Conservation (phyloP, 2,113 vertebrate genomes). For the Zeus faber region DNA sequence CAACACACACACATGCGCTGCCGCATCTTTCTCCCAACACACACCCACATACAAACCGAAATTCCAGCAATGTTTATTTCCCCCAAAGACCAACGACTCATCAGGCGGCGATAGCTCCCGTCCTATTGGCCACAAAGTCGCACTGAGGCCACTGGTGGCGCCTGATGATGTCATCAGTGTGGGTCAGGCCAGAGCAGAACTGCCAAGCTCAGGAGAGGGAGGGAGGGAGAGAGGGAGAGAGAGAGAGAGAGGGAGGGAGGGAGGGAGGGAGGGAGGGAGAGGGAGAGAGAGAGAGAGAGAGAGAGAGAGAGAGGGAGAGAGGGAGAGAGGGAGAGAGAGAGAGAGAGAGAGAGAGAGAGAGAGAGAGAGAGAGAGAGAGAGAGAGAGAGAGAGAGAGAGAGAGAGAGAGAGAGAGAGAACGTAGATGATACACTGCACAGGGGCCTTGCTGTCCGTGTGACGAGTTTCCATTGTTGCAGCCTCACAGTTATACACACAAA, state of each 20-base stretch:
- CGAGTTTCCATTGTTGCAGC: too few relatives aligned
- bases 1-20: constrained; percentile 1
- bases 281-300: too few relatives aligned
- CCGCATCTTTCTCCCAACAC: constrained; percentile 8
- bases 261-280: too few relatives aligned
- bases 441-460: neutral
- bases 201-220: constrained; percentile 13
- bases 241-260: too few relatives aligned
- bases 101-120: constrained; percentile 13
- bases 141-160: constrained; percentile 21
- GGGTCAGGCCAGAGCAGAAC: constrained; percentile 4
- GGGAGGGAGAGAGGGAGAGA: too few relatives aligned
- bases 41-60: constrained; percentile 1
- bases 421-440: too few relatives aligned
- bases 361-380: too few relatives aligned
- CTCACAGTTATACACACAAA: neutral
- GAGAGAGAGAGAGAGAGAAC: too few relatives aligned
- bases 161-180: constrained; percentile 18
- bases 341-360: too few relatives aligned
- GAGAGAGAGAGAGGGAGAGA: too few relatives aligned
- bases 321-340: too few relatives aligned
- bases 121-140: constrained; percentile 4
- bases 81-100: constrained; percentile 21
- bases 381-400: too few relatives aligned
- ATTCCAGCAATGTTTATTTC: constrained; percentile 32